phyloP scores from a whole-genome alignment of 2,888 invertebrate species.

The Melieria omissa region DNA sequence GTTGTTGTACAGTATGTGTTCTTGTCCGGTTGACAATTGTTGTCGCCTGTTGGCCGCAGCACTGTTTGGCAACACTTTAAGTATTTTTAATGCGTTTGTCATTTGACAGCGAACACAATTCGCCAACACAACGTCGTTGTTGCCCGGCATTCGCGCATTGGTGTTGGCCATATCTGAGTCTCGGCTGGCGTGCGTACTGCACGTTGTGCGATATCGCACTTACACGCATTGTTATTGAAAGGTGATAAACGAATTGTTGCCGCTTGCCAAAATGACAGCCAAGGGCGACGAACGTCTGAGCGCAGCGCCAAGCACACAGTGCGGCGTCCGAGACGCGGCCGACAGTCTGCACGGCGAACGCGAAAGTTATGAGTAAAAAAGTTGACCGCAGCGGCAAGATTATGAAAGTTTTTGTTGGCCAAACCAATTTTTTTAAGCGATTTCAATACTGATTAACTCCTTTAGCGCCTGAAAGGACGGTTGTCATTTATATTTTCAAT shows the following conservation, averaged over 20 bases:
- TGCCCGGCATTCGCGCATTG: neutral
- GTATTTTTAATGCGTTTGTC: constrained; percentile 49
- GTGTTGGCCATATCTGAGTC: neutral
- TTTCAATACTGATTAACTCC: no score
- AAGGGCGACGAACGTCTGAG: constrained; percentile 19
- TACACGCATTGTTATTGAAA: constrained; percentile 34
- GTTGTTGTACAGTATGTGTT: constrained; percentile 37
- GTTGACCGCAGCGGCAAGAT: no score
- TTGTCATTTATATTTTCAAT: no score
- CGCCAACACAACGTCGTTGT: constrained; percentile 30
- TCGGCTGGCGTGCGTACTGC: neutral
- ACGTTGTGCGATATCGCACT: constrained; percentile 15
- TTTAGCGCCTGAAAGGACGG: no score
- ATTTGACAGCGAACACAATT: constrained; percentile 51
- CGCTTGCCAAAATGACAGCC: constrained; percentile 41
- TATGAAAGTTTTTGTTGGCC: no score
- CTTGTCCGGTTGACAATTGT: constrained; percentile 40
- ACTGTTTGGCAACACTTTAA: constrained; percentile 42
- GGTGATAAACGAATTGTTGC: constrained; percentile 39
- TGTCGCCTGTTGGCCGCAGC: constrained; percentile 20
- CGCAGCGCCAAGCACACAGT: neutral
- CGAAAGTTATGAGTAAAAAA: no score
- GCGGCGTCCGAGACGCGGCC: neutral
- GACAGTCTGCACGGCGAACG: no score
- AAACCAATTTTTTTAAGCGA: no score